phyloP scores from a whole-genome alignment of 2,888 invertebrate genomes.

The Parapristionchus giblindavisi region DNA sequence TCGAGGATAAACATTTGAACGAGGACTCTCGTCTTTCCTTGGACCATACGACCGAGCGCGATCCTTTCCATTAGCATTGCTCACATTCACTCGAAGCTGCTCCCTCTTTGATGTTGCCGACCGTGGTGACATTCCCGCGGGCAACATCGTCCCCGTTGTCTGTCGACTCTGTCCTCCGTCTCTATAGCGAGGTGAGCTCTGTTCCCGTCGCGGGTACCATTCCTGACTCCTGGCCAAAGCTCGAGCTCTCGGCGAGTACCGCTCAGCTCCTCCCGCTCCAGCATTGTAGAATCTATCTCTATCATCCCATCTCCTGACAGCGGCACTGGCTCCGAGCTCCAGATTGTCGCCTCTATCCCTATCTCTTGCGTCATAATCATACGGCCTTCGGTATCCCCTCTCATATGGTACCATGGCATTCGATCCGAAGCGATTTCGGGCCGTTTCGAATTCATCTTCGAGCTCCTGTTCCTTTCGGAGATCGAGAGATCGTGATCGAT shows the following conservation, averaged over 20 bases:
- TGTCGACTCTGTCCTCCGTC: not conserved
- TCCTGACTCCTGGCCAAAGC: constrained; percentile 36
- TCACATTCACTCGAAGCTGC: constrained; percentile 14
- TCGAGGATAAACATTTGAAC: not conserved
- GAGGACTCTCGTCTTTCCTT: not conserved
- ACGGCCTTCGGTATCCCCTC: not conserved
- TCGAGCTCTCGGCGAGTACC: constrained; percentile 12
- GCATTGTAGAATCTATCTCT: not conserved
- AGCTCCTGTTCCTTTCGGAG: constrained; percentile 27
- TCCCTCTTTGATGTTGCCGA: constrained; percentile 10
- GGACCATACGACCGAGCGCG: not conserved
- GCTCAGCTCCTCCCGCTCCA: not conserved
- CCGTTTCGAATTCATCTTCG: constrained; percentile 34
- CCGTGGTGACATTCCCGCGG: not conserved
- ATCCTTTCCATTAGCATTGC: constrained; percentile 13
- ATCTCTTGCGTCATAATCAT: constrained; percentile 23
- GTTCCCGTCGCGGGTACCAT: constrained; percentile 37
- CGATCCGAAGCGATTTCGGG: constrained; percentile 29
- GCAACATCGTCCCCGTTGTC: constrained; percentile 13
- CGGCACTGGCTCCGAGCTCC: not conserved
- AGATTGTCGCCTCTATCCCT: no score
- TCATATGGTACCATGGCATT: constrained; percentile 29
- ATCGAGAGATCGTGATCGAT: constrained; percentile 31
- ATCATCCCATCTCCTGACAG: constrained; percentile 14
- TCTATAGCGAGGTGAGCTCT: constrained; percentile 23